These are phyloP conservation scores for Adelges cooleyi DNA, from an alignment of 1,140 invertebrate genomes.

Conservation along the genomic window DNA sequence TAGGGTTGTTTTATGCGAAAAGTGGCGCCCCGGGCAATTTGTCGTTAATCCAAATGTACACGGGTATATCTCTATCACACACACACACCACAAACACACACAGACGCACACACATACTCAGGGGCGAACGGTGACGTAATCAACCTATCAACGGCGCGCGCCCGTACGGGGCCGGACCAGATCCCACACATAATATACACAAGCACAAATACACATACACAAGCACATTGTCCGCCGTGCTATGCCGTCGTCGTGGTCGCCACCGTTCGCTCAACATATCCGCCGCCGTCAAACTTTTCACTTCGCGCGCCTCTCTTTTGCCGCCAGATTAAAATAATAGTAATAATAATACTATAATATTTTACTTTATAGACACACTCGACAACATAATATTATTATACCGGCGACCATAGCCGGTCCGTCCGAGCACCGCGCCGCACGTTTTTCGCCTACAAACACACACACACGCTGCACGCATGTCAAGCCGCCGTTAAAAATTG, in stretches of 20 bases:
- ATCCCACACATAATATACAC: background rate
- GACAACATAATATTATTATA: too few relatives aligned
- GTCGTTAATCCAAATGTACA: constrained; percentile 28
- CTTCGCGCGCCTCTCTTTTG: background rate
- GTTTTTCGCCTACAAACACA: background rate
- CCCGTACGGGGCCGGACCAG: constrained; percentile 23
- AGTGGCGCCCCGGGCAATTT: constrained; percentile 26
- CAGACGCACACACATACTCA: background rate
- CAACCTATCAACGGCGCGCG: constrained; percentile 22
- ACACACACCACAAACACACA: background rate
- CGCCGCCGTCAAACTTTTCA: background rate
- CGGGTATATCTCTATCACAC: background rate
- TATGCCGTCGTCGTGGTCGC: background rate
- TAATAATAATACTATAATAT: too few relatives aligned
- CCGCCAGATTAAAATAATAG: too few relatives aligned
- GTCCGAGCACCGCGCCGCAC: background rate
- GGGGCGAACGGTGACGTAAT: constrained; percentile 25
- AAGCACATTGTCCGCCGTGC: constrained; percentile 14
- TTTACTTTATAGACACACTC: too few relatives aligned
- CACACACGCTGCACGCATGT: background rate
- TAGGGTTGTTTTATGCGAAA: constrained; percentile 25
- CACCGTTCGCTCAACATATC: background rate
- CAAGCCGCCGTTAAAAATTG: too few relatives aligned
- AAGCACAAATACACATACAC: constrained; percentile 21
- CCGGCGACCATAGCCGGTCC: background rate